These are phyloP conservation scores for Delichon dasypus DNA, from an alignment of 2,797 vertebrate genomes.

Conservation along the genomic window DNA sequence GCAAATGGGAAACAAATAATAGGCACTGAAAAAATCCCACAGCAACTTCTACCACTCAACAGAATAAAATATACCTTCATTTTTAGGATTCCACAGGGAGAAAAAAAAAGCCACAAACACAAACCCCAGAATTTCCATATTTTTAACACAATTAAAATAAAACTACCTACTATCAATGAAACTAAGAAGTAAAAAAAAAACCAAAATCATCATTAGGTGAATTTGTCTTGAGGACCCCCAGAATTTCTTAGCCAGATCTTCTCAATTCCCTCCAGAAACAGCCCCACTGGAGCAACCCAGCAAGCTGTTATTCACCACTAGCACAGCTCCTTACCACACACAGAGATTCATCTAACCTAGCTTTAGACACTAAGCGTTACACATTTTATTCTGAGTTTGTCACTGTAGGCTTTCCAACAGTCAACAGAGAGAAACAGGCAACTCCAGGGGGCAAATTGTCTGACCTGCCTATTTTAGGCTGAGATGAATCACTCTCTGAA, in stretches of 20 bases:
- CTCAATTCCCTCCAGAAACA: not conserved
- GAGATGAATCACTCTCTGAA: conserved; percentile 28
- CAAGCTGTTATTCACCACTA: not conserved
- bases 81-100: not conserved
- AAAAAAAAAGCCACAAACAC: not conserved
- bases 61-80: not conserved
- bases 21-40: not conserved
- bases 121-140: not conserved
- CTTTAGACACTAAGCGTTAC: not conserved
- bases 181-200: not conserved
- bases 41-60: not conserved
- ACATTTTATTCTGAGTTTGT: conserved; percentile 9
- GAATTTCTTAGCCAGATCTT: not conserved
- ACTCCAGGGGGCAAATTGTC: not conserved
- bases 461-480: conserved; percentile 2
- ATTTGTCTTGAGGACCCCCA: accelerated
- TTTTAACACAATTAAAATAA: not conserved
- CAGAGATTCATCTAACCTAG: not conserved
- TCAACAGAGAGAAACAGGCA: not conserved
- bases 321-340: not conserved
- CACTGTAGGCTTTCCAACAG: not conserved
- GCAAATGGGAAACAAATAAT: not conserved
- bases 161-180: not conserved
- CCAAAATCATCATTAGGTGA: not conserved
- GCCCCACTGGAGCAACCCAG: not conserved